A percentile compares a stretch with the other conserved stretches of the same genome.
These are phyloP conservation scores for Petaurus breviceps DNA, from an alignment of 2,113 vertebrate species.

Conservation along the genomic window DNA sequence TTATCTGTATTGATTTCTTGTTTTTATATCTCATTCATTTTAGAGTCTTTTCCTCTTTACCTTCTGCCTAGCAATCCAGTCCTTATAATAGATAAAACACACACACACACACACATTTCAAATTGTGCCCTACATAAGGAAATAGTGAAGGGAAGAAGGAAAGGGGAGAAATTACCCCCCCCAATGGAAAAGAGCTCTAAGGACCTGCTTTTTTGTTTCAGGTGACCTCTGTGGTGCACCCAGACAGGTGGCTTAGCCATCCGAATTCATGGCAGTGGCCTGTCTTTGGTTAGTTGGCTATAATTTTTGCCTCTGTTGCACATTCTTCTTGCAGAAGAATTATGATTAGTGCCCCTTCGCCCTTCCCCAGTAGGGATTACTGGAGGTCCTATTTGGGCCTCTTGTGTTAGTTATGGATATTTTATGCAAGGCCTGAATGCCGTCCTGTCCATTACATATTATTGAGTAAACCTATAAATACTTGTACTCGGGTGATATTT, in stretches of 20 bases:
- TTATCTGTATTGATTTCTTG: background rate
- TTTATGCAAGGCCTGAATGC: conserved; percentile 18
- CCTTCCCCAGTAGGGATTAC: conserved; percentile 31
- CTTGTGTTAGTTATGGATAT: conserved; percentile 48
- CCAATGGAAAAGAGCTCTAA: background rate
- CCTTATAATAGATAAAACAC: background rate
- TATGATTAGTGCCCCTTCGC: conserved; percentile 30
- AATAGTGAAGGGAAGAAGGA: background rate
- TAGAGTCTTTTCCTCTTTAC: background rate
- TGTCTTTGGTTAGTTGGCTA: conserved; percentile 23
- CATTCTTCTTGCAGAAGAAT: conserved; percentile 28
- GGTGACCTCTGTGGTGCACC: background rate
- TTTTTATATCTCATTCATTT: background rate
- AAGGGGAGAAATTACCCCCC: background rate
- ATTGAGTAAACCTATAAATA: conserved; percentile 17
- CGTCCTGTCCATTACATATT: conserved; percentile 26
- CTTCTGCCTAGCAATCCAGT: background rate
- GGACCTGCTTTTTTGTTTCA: background rate
- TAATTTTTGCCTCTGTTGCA: conserved; percentile 24
- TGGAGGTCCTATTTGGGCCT: conserved; percentile 18
- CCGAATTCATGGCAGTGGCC: background rate
- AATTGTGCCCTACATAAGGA: background rate
- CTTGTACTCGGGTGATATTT: conserved; percentile 41
- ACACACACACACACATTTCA: background rate
- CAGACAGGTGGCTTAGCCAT: background rate